Percentiles rank a stretch among this genome's conserved stretches.
Evolutionary conservation across 2,888 invertebrate species (phyloP).

Genomic region (Rhaphigaster nebulosa): DNA sequence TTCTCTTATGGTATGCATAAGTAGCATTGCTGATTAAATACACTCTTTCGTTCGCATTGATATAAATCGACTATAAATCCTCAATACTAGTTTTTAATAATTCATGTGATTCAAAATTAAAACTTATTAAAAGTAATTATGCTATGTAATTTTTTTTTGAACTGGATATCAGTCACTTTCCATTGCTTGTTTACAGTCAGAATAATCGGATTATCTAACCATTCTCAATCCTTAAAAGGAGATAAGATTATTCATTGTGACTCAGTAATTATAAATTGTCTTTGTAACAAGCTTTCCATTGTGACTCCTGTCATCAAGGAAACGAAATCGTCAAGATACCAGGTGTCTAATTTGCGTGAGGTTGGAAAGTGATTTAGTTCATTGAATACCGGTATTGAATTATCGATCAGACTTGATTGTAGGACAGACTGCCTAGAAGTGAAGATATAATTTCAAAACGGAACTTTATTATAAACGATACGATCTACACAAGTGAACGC

Average conservation of each 20-base stretch:
- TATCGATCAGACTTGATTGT: not conserved
- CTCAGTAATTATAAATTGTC: not conserved
- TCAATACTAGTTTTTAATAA: not conserved
- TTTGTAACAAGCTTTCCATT: not conserved
- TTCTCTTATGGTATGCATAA: too few species aligned
- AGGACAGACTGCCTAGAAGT: not conserved
- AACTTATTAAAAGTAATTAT: not conserved
- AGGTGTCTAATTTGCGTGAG: not conserved
- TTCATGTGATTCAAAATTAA: not conserved
- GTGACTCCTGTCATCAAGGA: not conserved
- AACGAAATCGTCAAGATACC: not conserved
- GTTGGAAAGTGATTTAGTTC: not conserved
- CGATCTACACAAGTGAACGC: too few species aligned
- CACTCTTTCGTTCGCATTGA: too few species aligned
- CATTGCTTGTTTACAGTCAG: not conserved
- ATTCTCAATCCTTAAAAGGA: not conserved
- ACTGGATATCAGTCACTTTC: not conserved
- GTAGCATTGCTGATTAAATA: too few species aligned
- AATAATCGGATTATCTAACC: not conserved
- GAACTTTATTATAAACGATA: too few species aligned
- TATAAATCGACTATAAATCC: too few species aligned
- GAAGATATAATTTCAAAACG: too few species aligned
- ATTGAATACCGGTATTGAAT: not conserved
- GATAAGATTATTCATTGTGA: constrained; percentile 10
- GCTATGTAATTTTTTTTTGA: not conserved